A percentile compares a stretch with the other conserved stretches of the same genome.
phyloP scores from a whole-genome alignment of 2,888 invertebrate genomes.

The Xiphydria camelus region DNA sequence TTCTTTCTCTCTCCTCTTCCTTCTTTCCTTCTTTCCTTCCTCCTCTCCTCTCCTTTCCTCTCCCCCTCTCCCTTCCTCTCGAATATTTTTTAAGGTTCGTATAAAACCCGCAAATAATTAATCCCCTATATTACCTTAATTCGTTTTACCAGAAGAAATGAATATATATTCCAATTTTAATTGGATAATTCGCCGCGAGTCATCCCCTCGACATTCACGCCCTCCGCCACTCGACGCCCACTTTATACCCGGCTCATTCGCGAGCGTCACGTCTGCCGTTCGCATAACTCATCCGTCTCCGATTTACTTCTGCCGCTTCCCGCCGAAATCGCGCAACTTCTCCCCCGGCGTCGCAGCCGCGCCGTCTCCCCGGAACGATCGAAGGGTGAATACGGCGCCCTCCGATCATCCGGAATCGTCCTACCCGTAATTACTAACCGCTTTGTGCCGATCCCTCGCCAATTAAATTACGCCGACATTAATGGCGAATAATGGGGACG shows the following conservation, averaged over 20 bases:
- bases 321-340: too few species aligned
- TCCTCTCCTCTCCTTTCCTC: conserved; percentile 1
- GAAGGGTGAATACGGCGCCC: too few species aligned
- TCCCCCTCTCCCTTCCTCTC: background rate
- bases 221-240: background rate
- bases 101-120: too few species aligned
- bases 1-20: conserved; percentile 1
- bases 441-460: conserved; percentile 1
- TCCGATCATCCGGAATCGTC: conserved; percentile 1
- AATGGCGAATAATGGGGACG: conserved; percentile 12
- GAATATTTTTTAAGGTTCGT: background rate
- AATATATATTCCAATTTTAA: too few species aligned
- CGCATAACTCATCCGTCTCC: too few species aligned
- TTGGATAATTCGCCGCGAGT: too few species aligned
- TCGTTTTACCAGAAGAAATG: too few species aligned
- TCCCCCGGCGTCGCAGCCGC: too few species aligned
- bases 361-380: too few species aligned
- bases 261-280: background rate
- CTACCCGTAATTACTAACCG: conserved; percentile 10
- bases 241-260: background rate
- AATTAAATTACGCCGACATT: conserved; percentile 14
- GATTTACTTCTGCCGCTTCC: too few species aligned
- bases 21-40: background rate
- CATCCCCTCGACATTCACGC: too few species aligned
- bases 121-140: too few species aligned